A percentile compares a stretch with the other conserved stretches of the same genome.
Evolutionary conservation across 1,140 invertebrate genomes (phyloP).

Genomic region (Oreohelix idahoensis): DNA sequence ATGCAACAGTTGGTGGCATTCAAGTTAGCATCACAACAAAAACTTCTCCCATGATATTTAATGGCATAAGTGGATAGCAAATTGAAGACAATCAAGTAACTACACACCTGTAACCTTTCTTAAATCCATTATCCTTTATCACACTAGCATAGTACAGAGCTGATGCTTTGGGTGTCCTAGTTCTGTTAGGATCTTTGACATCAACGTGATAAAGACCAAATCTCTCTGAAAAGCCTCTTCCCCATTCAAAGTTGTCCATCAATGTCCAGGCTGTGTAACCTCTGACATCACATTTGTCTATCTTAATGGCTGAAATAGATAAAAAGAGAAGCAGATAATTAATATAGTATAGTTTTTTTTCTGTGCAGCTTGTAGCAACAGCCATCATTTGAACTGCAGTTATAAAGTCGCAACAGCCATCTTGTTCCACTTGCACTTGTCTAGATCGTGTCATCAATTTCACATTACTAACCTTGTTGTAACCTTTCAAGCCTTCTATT

Average conservation of each 20-base stretch:
- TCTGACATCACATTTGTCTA: conserved; percentile 79
- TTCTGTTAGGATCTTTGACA: conserved; percentile 79
- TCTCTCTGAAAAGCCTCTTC: conserved; percentile 74
- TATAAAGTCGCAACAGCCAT: too few species aligned
- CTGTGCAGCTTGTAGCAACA: too few species aligned
- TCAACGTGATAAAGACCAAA: conserved; percentile 85
- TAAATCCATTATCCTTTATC: conserved; percentile 63
- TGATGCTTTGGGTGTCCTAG: conserved; percentile 82
- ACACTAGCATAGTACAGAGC: conserved; percentile 67
- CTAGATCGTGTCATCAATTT: too few species aligned
- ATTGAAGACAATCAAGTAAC: background rate
- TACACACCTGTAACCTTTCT: conserved; percentile 18
- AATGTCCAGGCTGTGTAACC: conserved; percentile 84
- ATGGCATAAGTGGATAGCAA: too few species aligned
- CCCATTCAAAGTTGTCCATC: conserved; percentile 85
- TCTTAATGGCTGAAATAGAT: conserved; percentile 64
- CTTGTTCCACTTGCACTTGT: too few species aligned
- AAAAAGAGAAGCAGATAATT: background rate
- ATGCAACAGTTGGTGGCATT: too few species aligned
- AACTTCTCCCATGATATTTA: too few species aligned
- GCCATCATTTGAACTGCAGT: too few species aligned
- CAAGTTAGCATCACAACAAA: too few species aligned
- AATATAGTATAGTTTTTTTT: background rate
- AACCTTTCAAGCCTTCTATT: too few species aligned
- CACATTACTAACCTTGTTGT: too few species aligned